A percentile compares a stretch with the other conserved stretches of the same genome.
Conservation (phyloP, 2,888 invertebrate genomes). For the Acleris literana region DNA sequence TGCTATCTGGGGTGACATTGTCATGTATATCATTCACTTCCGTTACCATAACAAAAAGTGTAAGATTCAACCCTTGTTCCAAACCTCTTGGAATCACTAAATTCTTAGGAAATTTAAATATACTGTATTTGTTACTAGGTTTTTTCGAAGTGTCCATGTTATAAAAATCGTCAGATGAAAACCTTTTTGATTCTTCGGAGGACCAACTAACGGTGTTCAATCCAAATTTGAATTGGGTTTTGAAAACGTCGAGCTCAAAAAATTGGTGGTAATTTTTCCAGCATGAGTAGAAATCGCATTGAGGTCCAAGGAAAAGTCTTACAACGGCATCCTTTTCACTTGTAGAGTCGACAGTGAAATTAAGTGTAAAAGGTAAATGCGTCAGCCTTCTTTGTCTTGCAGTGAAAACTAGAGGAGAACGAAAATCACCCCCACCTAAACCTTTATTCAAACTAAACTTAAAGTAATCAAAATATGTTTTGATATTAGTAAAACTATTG, state of each 20-base stretch:
- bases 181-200: constrained; percentile 54
- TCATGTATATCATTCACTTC: constrained; percentile 49
- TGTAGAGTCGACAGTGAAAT: constrained; percentile 61
- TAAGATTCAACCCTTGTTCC: constrained; percentile 63
- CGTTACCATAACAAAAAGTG: constrained; percentile 69
- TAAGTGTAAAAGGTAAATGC: constrained; percentile 59
- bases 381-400: constrained; percentile 67
- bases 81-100: constrained; percentile 67
- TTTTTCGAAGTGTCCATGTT: constrained; percentile 49
- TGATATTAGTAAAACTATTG: constrained; percentile 55
- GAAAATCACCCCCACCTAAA: constrained; percentile 45
- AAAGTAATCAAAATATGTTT: constrained; percentile 65
- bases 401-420: constrained; percentile 47
- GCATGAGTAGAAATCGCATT: constrained; percentile 56
- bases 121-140: constrained; percentile 53
- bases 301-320: constrained; percentile 69
- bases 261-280: constrained; percentile 60
- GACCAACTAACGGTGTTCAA: constrained; percentile 62
- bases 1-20: constrained; percentile 44
- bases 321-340: constrained; percentile 51
- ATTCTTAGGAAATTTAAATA: constrained; percentile 69
- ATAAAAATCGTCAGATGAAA: constrained; percentile 58
- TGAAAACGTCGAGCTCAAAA: constrained; percentile 66
- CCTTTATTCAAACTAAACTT: constrained; percentile 60
- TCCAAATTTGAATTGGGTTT: constrained; percentile 55